Base-by-base conservation (phyloP, 1,140 invertebrate genomes). In the Zaprionus ornatus region DNA sequence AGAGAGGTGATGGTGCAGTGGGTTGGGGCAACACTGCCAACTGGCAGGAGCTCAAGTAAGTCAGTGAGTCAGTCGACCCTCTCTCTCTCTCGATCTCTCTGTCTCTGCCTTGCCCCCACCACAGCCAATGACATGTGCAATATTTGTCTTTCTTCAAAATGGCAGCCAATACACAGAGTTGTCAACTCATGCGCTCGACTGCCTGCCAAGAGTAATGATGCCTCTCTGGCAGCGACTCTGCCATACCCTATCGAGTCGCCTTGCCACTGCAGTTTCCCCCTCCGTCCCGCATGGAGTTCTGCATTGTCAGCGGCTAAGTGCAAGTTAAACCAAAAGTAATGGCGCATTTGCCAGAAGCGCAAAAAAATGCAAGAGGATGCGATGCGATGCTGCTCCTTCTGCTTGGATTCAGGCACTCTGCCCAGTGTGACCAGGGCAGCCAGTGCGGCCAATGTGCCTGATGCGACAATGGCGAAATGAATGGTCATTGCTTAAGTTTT, bases 231-330 rank as follows among this genome's bases (percentile, higher is more conserved):
- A 70, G 48, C 10, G 21, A 21, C 59, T 50, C 50, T 35, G 25
- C 45, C 29, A 21, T 23, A 17, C 45, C 17, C 61, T 17, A 9
- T 40, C 37, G 37, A 40, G n/a, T 40, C 15, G 13, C 37, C 37
- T n/a, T 15, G 13, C 5, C 37, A 40, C 37, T 12, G 32, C 48
- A 15, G 19, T 50, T 32, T 7, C 6, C 42, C n/a, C 5, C 45
- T 27, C 17, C n/a, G 6, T 10, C 25, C 32, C 23, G 23, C 19
- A 15, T 25, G 21, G 62, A 65, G 78, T 74, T 48, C 35, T 82
- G 82, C 82, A 79, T 85, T 82, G 82, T 86, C 82, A 85, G 82
- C 82, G 82, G 75, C 82, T 86, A 87, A 86, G 79, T 86, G 82
- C 83, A 77, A 87, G 72, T 87, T 82, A 82, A 86, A 86, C 79